Evolutionary conservation across 2,113 vertebrate species (phyloP).

Genomic region (Nothoprocta perdicaria): DNA sequence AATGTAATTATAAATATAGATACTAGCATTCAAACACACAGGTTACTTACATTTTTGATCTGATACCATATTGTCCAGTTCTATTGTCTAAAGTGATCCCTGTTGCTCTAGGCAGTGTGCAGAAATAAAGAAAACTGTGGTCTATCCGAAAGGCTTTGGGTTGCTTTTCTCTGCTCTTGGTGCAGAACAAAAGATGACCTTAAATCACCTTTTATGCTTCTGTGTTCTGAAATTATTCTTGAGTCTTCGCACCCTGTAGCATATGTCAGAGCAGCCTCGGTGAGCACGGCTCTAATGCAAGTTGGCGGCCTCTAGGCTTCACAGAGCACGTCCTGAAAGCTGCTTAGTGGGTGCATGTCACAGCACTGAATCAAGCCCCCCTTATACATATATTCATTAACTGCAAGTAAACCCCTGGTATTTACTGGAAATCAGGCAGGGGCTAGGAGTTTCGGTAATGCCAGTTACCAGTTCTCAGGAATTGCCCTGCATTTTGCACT

Average conservation of each 20-base stretch:
- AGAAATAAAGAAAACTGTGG: neutral
- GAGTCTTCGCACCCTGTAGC: neutral
- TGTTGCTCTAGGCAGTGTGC: neutral
- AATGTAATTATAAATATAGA: neutral
- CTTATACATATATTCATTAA: neutral
- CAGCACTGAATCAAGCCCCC: neutral
- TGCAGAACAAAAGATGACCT: neutral
- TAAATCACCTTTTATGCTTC: slow-evolving; percentile 2
- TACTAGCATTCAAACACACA: neutral
- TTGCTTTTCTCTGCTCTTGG: neutral
- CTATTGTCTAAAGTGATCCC: neutral
- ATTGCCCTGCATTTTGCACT: slow-evolving; percentile 9
- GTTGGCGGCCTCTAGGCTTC: neutral
- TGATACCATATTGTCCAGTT: neutral
- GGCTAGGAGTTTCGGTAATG: neutral
- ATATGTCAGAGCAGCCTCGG: neutral
- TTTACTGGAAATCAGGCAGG: slow-evolving; percentile 47
- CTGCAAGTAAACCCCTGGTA: neutral
- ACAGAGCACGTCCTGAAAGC: neutral
- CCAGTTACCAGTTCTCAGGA: neutral
- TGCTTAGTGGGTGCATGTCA: neutral
- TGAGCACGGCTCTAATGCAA: neutral
- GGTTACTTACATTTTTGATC: neutral
- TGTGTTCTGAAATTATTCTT: neutral
- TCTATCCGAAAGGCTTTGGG: neutral